Evolutionary conservation across 2,797 vertebrate species (phyloP), one percentile per base, ranked within the genome.

Genomic region (Coracias cyanogaster): DNA sequence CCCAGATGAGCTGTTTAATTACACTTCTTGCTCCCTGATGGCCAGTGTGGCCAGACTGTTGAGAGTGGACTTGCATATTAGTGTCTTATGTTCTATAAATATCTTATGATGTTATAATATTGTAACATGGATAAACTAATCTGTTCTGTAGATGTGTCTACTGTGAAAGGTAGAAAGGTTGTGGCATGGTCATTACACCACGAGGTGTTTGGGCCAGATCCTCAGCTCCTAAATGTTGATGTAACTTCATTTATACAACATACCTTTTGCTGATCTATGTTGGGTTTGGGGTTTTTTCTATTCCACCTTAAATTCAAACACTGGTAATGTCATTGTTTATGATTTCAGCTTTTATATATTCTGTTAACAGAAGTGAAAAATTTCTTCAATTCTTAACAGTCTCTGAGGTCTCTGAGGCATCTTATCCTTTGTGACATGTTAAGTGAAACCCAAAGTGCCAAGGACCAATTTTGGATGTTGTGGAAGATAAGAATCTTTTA

Each of bases 1-100:
- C 90, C 35, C 88, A 84, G 37, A 43, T 84, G 66, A 82, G 65
- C 74, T 3, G 1, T 94, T 93, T 87, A 89, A 86, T 95, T 94
- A 89, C 79, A 60, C 15, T 85, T 78, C 79, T 64, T 82, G 45
- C 57, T 95, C 88, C 58, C 82, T 67, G 15, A 39, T 69, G 90
- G 31, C 82, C 45, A 25, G n/a, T 76, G 85, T 84, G 78, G 52
- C 35, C 66, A 61, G 45, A n/a, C 33, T 66, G 35, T 67, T 84
- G 81, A 89, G 70, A 86, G 82, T 67, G n/a, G 82, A 39, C 58
- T 85, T 2, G 1, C 28, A 22, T 90, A 67, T 72, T 58, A 58
- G 45, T 89, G 69, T 73, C 60, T 74, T 87, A 64, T 26, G 16
- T 33, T 89, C 78, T 82, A 43, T 79, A 91, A 92, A 90, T 95